phyloP scores from a whole-genome alignment of 1,140 invertebrate species.

The Onthophagus taurus region DNA sequence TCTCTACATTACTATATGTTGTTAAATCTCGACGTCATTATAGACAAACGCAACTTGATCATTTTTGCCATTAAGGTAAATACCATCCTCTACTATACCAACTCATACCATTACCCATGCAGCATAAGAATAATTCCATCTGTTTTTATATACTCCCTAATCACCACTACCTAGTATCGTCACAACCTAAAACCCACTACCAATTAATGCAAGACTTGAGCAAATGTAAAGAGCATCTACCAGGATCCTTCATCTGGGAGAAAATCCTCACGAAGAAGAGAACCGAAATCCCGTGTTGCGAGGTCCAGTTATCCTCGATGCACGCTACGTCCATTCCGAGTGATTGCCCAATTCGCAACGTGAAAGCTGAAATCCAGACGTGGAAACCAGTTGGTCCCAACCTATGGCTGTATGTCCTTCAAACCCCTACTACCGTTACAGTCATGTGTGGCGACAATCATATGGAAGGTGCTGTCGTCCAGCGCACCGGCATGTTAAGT shows the following conservation, averaged over 20 bases:
- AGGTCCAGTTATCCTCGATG: background rate
- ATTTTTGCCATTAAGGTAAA: background rate
- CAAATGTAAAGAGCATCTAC: background rate
- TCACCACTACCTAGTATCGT: slow-evolving; percentile 1
- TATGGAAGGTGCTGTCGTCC: background rate
- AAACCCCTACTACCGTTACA: background rate
- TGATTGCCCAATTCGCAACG: slow-evolving; percentile 1
- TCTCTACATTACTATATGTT: background rate
- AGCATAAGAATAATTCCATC: background rate
- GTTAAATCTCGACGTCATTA: background rate
- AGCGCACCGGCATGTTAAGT: background rate
- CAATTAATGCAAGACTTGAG: slow-evolving; percentile 5
- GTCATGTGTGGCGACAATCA: background rate
- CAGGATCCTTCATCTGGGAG: background rate
- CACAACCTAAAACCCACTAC: slow-evolving; percentile 3
- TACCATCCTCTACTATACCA: background rate
- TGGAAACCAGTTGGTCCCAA: too few species aligned
- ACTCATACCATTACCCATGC: slow-evolving; percentile 2
- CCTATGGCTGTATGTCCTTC: background rate
- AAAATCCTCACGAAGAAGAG: slow-evolving; percentile 1
- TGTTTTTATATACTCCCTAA: slow-evolving; percentile 4
- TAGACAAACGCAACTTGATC: background rate
- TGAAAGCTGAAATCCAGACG: slow-evolving; percentile 4
- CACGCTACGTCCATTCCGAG: background rate
- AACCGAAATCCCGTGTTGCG: slow-evolving; percentile 1